Conservation (phyloP, 1,140 invertebrate genomes). For the Polypedilum vanderplanki region DNA sequence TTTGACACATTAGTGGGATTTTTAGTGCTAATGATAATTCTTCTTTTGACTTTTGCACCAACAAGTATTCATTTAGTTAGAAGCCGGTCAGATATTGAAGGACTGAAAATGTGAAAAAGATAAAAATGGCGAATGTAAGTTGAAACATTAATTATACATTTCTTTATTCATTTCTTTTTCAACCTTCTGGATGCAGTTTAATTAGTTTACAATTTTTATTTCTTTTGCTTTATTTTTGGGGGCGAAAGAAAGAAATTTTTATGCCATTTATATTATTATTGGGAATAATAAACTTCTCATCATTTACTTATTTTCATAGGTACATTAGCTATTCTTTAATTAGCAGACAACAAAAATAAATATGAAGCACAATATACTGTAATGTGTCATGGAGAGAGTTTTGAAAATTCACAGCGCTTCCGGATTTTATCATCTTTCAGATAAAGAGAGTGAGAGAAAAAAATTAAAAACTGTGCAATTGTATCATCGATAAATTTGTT, state of each 20-base stretch:
- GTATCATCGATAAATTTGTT: constrained; percentile 4
- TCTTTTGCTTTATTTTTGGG: background rate
- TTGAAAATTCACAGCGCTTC: background rate
- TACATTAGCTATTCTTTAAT: background rate
- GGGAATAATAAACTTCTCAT: background rate
- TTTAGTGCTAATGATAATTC: background rate
- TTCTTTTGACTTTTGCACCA: background rate
- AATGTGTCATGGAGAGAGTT: background rate
- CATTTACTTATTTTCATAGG: background rate
- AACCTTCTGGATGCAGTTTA: background rate
- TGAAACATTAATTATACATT: constrained; percentile 16
- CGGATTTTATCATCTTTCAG: background rate
- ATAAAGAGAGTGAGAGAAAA: too few species aligned
- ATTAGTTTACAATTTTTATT: background rate
- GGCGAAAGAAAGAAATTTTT: background rate
- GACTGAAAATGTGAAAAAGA: background rate
- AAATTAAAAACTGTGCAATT: background rate
- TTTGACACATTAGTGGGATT: constrained; percentile 31
- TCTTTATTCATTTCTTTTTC: background rate
- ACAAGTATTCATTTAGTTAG: background rate
- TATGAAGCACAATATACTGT: background rate
- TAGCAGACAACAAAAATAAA: background rate
- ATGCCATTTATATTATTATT: background rate
- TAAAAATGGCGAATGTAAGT: background rate
- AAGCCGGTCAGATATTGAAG: background rate